A percentile compares a stretch with the other conserved stretches of the same genome.
These are phyloP conservation scores for Penaeus japonicus DNA, from an alignment of 1,140 invertebrate species.

Conservation along the genomic window DNA sequence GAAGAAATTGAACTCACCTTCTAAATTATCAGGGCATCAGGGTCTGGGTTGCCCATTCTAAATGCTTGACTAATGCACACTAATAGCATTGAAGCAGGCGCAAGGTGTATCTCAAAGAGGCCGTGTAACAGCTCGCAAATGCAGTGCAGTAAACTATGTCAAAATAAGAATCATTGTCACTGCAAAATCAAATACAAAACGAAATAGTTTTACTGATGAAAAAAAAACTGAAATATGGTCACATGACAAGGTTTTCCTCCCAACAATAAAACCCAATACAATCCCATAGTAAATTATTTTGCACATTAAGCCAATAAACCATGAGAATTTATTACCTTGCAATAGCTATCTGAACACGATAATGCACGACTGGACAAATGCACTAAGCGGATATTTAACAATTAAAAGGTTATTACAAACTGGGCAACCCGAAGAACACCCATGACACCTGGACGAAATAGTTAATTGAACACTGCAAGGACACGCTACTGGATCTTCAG, in stretches of 20 bases:
- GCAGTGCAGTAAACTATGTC: too few species aligned
- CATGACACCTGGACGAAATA: conserved; percentile 40
- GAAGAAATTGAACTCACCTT: conserved; percentile 22
- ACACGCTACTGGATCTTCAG: not conserved
- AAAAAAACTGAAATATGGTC: too few species aligned
- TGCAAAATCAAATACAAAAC: not conserved
- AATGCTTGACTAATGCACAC: not conserved
- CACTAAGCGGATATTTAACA: too few species aligned
- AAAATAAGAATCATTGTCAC: too few species aligned
- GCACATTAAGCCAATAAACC: too few species aligned
- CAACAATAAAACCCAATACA: too few species aligned
- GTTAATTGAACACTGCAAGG: conserved; percentile 38
- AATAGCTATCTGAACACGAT: too few species aligned
- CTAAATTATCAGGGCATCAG: conserved; percentile 18
- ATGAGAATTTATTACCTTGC: too few species aligned
- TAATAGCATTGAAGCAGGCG: not conserved
- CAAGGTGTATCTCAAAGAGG: not conserved
- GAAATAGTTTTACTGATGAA: not conserved
- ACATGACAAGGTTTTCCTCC: too few species aligned
- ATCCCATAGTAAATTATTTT: too few species aligned
- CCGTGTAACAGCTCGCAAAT: not conserved
- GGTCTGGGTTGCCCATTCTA: not conserved
- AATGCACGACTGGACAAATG: too few species aligned
- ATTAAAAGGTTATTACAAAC: not conserved
- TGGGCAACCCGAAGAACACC: not conserved